These are phyloP conservation scores for Tachysurus fulvidraco DNA, from an alignment of 2,113 vertebrate species.

Conservation along the genomic window DNA sequence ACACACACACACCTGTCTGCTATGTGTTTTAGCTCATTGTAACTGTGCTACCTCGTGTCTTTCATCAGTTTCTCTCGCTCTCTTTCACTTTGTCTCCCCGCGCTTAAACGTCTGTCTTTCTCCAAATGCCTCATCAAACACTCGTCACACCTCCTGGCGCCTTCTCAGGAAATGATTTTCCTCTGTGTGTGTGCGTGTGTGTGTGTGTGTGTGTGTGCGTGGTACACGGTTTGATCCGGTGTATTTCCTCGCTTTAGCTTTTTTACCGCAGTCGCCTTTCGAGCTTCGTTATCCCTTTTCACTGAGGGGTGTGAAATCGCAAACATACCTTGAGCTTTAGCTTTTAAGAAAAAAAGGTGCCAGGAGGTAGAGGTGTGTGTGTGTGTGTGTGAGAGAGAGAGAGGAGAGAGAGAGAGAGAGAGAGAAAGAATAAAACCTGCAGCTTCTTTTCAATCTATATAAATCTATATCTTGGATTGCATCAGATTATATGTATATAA, in stretches of 20 bases:
- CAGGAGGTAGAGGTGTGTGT: neutral
- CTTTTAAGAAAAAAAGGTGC: neutral
- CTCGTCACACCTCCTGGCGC: slow-evolving; percentile 24
- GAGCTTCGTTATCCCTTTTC: slow-evolving; percentile 11
- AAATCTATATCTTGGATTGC: neutral
- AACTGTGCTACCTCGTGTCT: slow-evolving; percentile 22
- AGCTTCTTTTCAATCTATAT: neutral
- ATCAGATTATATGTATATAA: too few relatives aligned
- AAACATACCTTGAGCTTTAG: neutral
- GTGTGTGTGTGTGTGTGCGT: slow-evolving; percentile 1
- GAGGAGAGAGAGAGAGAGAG: neutral
- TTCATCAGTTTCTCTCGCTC: slow-evolving; percentile 22
- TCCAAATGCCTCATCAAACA: slow-evolving; percentile 31
- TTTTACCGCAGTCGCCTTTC: neutral
- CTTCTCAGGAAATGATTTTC: slow-evolving; percentile 39
- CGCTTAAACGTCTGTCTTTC: slow-evolving; percentile 18
- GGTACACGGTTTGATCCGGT: neutral
- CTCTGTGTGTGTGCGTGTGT: neutral
- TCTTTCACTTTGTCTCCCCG: neutral
- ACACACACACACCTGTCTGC: slow-evolving; percentile 12
- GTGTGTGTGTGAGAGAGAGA: neutral
- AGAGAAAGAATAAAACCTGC: neutral
- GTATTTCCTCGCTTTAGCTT: neutral
- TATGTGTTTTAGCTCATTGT: slow-evolving; percentile 31
- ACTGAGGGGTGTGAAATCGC: neutral